phyloP scores from a whole-genome alignment of 2,888 invertebrate genomes.

The Tipula unca region DNA sequence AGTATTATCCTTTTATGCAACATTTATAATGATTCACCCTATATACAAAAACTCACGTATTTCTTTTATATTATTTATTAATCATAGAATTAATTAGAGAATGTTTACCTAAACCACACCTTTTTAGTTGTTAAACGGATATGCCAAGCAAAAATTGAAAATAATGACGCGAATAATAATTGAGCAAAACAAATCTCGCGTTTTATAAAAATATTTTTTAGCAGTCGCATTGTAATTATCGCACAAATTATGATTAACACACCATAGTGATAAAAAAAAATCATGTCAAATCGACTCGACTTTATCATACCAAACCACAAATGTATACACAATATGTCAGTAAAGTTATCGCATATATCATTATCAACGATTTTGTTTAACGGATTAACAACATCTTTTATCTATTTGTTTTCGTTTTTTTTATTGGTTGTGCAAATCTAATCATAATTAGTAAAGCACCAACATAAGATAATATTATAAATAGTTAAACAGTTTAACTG shows the following conservation, averaged over 20 bases:
- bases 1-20: too few relatives aligned
- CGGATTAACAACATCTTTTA: background rate
- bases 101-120: background rate
- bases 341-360: background rate
- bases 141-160: background rate
- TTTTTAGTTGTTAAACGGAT: background rate
- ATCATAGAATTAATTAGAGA: background rate
- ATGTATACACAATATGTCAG: background rate
- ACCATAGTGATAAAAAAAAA: background rate
- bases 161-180: background rate
- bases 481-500: too few relatives aligned
- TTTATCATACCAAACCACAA: background rate
- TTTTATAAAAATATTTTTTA: background rate
- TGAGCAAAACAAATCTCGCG: background rate
- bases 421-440: background rate
- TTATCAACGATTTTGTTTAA: background rate
- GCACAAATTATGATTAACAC: background rate
- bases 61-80: background rate
- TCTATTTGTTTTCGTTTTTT: background rate
- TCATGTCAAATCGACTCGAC: background rate
- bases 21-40: background rate
- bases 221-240: background rate
- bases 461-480: background rate
- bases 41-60: background rate
- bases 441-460: background rate